Evolutionary conservation across 2,888 invertebrate species (phyloP).

Genomic region (Macrosoma leucophasiata): DNA sequence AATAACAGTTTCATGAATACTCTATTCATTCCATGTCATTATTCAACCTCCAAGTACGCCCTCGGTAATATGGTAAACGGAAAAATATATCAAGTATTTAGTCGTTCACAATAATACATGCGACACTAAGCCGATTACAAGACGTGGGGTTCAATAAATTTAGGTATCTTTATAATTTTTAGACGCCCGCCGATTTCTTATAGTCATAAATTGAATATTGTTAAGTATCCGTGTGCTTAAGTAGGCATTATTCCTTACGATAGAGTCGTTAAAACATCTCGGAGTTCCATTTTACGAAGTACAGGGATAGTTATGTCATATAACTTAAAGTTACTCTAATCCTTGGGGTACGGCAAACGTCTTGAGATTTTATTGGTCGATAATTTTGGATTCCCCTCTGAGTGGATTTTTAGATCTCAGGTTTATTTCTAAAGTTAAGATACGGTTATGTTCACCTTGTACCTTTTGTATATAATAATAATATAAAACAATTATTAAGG

Average conservation of each 20-base stretch:
- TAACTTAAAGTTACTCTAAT: constrained; percentile 57
- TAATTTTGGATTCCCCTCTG: constrained; percentile 32
- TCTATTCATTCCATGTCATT: too few species aligned
- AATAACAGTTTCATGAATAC: too few species aligned
- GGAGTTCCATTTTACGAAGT: constrained; percentile 11
- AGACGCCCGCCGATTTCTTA: constrained; percentile 56
- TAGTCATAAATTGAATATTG: constrained; percentile 71
- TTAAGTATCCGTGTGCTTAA: constrained; percentile 61
- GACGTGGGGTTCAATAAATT: constrained; percentile 59
- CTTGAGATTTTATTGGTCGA: constrained; percentile 34
- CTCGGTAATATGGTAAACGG: constrained; percentile 17
- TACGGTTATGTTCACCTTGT: too few species aligned
- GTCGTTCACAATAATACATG: constrained; percentile 69
- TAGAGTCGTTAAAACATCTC: constrained; percentile 52
- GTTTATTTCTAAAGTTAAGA: too few species aligned
- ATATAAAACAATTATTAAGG: too few species aligned
- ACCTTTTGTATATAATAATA: too few species aligned
- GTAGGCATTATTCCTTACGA: constrained; percentile 55
- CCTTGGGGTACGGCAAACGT: constrained; percentile 38
- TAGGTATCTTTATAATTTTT: constrained; percentile 73
- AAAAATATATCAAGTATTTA: constrained; percentile 71
- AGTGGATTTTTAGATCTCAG: constrained; percentile 14
- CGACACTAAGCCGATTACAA: constrained; percentile 66
- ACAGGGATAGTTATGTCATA: constrained; percentile 45
- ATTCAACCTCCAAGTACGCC: too few species aligned